These are phyloP conservation scores for Cataglyphis livida DNA, from an alignment of 2,888 invertebrate genomes.

Conservation along the genomic window DNA sequence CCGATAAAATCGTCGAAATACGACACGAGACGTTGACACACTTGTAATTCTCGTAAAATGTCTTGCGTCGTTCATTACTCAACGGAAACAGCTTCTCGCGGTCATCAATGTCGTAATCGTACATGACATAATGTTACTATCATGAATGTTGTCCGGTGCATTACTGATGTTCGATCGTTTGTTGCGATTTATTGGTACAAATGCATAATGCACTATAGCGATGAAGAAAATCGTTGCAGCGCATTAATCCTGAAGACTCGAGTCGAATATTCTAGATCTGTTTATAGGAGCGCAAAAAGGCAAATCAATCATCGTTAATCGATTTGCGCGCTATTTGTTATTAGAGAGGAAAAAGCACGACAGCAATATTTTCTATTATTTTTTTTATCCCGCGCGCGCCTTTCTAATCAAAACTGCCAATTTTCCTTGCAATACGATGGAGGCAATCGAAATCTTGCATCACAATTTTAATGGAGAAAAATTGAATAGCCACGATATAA, in stretches of 20 bases:
- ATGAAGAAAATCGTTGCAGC: neutral
- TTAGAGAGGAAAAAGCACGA: neutral
- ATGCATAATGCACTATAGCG: neutral
- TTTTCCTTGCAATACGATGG: conserved; percentile 20
- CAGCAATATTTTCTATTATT: neutral
- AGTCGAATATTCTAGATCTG: neutral
- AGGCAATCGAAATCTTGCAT: conserved; percentile 21
- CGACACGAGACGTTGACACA: neutral
- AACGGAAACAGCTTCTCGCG: neutral
- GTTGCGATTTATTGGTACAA: neutral
- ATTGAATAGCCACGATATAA: neutral
- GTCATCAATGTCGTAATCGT: neutral
- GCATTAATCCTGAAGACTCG: neutral
- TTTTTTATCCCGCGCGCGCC: neutral
- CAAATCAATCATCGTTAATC: neutral
- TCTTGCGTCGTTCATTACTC: neutral
- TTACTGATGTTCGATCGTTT: neutral
- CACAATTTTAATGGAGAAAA: neutral
- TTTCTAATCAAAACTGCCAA: neutral
- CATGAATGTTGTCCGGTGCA: neutral
- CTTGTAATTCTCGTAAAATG: neutral
- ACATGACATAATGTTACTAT: conserved; percentile 20
- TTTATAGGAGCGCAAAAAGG: neutral
- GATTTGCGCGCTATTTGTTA: neutral
- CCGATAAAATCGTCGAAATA: neutral